These are phyloP conservation scores for Drosophila truncata DNA, from an alignment of 1,140 invertebrate species.

Conservation along the genomic window DNA sequence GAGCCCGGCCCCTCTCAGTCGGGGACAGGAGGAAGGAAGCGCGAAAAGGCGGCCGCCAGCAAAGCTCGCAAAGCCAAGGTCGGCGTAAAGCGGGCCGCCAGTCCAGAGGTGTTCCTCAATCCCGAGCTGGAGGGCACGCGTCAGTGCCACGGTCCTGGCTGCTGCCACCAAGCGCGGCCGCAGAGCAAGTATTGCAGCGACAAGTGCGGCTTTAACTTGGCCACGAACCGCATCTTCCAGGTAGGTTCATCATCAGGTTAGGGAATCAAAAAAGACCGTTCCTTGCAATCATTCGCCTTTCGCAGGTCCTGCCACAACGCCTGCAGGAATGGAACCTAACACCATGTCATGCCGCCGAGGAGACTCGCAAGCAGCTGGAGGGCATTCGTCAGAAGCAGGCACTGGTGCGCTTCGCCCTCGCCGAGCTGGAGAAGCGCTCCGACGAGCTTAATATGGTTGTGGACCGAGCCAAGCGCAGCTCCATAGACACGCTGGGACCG, in stretches of 20 bases:
- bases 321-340: conserved; percentile 97
- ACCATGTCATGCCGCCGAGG: conserved; percentile 94
- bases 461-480: conserved; percentile 90
- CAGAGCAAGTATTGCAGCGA: conserved; percentile 98
- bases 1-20: conserved; percentile 15
- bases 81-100: conserved; percentile 85
- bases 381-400: conserved; percentile 92
- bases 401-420: conserved; percentile 90
- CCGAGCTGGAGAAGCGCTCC: conserved; percentile 92
- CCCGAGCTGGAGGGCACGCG: conserved; percentile 86
- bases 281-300: neutral
- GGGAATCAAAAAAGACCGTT: conserved; percentile 74
- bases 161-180: conserved; percentile 90
- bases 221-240: conserved; percentile 94
- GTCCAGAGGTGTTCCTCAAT: conserved; percentile 86
- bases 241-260: neutral
- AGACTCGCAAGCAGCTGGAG: conserved; percentile 93
- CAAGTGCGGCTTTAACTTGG: conserved; percentile 96
- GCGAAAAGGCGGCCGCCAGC: conserved; percentile 58
- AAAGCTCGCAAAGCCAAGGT: conserved; percentile 84
- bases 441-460: conserved; percentile 93
- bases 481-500: conserved; percentile 87
- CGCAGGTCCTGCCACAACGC: conserved; percentile 92
- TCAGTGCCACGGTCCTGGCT: conserved; percentile 97
- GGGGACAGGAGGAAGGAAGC: conserved; percentile 37